Base-by-base conservation (phyloP, 1,140 invertebrate genomes). In the Drosophila paulistorum region DNA sequence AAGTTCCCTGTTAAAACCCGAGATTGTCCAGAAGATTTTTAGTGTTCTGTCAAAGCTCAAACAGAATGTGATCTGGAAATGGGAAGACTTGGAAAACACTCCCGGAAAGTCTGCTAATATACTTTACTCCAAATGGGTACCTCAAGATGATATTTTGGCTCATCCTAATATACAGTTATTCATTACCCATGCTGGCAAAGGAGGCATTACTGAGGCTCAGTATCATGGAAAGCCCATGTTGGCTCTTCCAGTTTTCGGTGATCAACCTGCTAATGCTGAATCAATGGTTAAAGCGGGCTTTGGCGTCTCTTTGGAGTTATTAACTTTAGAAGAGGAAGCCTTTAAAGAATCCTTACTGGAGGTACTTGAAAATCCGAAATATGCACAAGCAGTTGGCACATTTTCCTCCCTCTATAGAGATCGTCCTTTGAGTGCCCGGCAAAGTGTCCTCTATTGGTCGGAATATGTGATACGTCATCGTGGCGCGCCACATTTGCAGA, bases 181-280 rank as follows among this genome's bases (percentile, higher is more conserved):
- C 75, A 94, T 96, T 33, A 95, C 95, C 1, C 95, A 96, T 79
- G 95, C 95, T 30, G 96, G 96, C 17, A 86, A 94, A 48, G 93
- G 95, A 45, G 95, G 95, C 42, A 92, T 94, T 7, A 93, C 95
- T 73, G 96, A 96, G 91, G 94, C 95, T 3, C 84, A 96, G 2
- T 94, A 94, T 91, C 94, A 95, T 76, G 94, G 94, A 77, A 94
- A 95, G 10, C 96, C 96, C 1, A 93, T 96, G 41, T 91, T 96
- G 17, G 94, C 94, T 1, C 92, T 96, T 51, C 96, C 96, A 13
- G 89, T 96, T 30, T 93, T 95, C 61, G 93, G 92, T n/a, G 95
- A 95, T 78, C 95, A 96, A 78, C 90, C 78, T 5, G 91, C 91
- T 13, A 95, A 95, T 70, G 87, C 93, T 20, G 80, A 92, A 1